Conservation (phyloP, 2,888 invertebrate species). For the Synanthedon andrenaeformis region DNA sequence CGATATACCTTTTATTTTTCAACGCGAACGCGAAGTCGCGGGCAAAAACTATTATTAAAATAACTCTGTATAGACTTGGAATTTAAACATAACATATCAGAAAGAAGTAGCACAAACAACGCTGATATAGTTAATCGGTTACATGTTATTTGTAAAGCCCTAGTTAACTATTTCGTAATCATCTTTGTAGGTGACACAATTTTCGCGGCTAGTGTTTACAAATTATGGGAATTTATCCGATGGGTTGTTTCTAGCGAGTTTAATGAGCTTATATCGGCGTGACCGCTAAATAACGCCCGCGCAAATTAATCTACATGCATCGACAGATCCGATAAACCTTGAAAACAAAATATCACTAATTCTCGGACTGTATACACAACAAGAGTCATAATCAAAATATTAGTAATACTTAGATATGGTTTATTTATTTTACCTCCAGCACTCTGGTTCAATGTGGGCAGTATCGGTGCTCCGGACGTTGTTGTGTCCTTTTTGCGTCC, state of each 20-base stretch:
- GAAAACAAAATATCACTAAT: constrained; percentile 35
- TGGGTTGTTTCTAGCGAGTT: neutral
- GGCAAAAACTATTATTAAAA: no score
- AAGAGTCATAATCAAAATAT: constrained; percentile 12
- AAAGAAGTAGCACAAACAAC: no score
- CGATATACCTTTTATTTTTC: no score
- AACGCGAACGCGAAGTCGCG: no score
- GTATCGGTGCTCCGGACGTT: constrained; percentile 33
- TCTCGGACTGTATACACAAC: constrained; percentile 21
- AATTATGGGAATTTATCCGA: neutral
- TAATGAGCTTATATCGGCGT: constrained; percentile 9
- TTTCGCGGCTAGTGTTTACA: constrained; percentile 1
- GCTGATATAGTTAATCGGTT: no score
- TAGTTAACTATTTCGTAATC: constrained; percentile 2
- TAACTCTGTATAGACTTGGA: no score
- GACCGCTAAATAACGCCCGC: constrained; percentile 34
- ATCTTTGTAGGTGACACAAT: constrained; percentile 3
- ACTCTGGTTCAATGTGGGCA: constrained; percentile 50
- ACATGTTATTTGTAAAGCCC: neutral
- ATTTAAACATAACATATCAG: no score
- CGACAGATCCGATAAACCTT: constrained; percentile 51
- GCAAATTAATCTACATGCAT: constrained; percentile 27
- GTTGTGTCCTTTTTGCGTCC: constrained; percentile 51
- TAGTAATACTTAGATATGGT: constrained; percentile 4
- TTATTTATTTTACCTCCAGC: constrained; percentile 47